A percentile compares a stretch with the other conserved stretches of the same genome.
These are phyloP conservation scores for Lepidurus couesii DNA, from an alignment of 1,140 invertebrate genomes.

Conservation along the genomic window DNA sequence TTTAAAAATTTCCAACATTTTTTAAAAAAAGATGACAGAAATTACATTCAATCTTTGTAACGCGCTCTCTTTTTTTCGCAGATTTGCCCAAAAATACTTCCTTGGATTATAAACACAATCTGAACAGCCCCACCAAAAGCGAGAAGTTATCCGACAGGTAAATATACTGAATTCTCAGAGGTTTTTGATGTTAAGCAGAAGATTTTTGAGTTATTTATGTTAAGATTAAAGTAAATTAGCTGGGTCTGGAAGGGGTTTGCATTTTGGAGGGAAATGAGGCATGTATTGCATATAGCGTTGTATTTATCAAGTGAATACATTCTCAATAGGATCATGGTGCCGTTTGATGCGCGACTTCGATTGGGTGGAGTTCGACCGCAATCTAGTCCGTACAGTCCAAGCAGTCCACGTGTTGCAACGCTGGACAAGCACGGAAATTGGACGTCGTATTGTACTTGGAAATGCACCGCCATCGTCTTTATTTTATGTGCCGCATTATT, in stretches of 20 bases:
- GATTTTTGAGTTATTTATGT: too few relatives aligned
- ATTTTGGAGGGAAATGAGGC: too few relatives aligned
- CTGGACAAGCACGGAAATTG: constrained; percentile 53
- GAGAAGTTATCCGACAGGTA: constrained; percentile 66
- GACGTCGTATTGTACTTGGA: constrained; percentile 76
- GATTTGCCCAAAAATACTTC: constrained; percentile 81
- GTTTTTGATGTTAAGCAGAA: too few relatives aligned
- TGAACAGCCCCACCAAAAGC: constrained; percentile 68
- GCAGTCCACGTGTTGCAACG: constrained; percentile 66
- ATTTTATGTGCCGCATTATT: constrained; percentile 73
- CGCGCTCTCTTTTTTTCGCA: constrained; percentile 46
- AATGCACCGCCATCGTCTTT: constrained; percentile 77
- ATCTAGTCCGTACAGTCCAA: constrained; percentile 56
- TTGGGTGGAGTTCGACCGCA: constrained; percentile 38
- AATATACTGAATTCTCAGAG: constrained; percentile 36
- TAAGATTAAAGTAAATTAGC: too few relatives aligned
- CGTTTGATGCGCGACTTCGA: constrained; percentile 52
- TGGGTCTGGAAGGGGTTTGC: too few relatives aligned
- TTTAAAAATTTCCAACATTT: neutral
- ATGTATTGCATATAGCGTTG: too few relatives aligned
- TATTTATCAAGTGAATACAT: constrained; percentile 36
- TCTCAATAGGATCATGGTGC: constrained; percentile 44
- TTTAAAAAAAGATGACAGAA: neutral
- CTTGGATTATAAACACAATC: constrained; percentile 79
- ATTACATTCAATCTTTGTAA: neutral